Conservation (phyloP, 2,888 invertebrate genomes). For the Luffia ferchaultella region DNA sequence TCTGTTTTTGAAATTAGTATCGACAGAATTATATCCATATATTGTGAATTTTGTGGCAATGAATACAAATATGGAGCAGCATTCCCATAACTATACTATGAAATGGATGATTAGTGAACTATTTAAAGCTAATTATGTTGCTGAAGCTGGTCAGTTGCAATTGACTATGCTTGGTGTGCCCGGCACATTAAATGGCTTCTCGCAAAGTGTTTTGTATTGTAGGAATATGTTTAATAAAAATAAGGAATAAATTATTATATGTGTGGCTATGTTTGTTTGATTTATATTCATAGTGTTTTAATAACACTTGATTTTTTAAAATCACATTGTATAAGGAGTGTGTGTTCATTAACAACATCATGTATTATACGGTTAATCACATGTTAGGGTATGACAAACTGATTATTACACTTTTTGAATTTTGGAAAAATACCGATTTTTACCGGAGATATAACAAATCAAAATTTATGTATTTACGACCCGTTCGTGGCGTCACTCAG, state of each 20-base stretch:
- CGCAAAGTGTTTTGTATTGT: constrained; percentile 35
- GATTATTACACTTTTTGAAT: too few relatives aligned
- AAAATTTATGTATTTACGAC: too few relatives aligned
- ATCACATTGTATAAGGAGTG: too few relatives aligned
- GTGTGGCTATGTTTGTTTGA: too few relatives aligned
- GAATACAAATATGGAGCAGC: constrained; percentile 24
- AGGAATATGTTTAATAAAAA: constrained; percentile 26
- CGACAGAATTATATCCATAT: constrained; percentile 23
- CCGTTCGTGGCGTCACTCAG: too few relatives aligned
- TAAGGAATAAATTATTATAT: background rate
- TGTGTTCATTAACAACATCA: too few relatives aligned
- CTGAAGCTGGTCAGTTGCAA: constrained; percentile 48
- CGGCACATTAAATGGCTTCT: constrained; percentile 37
- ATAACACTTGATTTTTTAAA: too few relatives aligned
- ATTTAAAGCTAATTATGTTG: constrained; percentile 28
- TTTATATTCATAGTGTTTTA: too few relatives aligned
- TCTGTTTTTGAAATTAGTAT: constrained; percentile 39
- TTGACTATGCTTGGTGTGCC: constrained; percentile 36
- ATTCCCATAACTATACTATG: constrained; percentile 23
- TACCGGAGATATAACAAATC: too few relatives aligned
- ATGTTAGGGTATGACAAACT: too few relatives aligned
- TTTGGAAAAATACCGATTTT: too few relatives aligned
- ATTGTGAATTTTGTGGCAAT: constrained; percentile 30
- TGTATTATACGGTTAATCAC: too few relatives aligned
- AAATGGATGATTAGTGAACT: constrained; percentile 38